These are phyloP conservation scores for Rotaria sp. DNA, from an alignment of 2,888 invertebrate genomes.

Conservation along the genomic window DNA sequence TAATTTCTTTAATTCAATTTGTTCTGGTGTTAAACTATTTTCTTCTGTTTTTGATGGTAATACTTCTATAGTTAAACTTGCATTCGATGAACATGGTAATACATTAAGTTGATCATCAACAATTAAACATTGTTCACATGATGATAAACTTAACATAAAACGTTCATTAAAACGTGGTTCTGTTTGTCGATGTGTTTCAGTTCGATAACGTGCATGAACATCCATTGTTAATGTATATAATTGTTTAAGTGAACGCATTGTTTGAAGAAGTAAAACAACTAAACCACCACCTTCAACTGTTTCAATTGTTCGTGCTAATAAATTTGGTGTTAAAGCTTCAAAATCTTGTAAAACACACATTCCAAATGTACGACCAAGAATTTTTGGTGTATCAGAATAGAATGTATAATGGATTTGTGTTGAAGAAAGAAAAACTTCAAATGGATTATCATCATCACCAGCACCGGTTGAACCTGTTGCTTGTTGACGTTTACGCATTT, in stretches of 20 bases:
- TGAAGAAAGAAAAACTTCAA: conserved; percentile 87
- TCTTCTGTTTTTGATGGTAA: conserved; percentile 55
- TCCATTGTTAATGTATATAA: conserved; percentile 95
- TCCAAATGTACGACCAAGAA: conserved; percentile 91
- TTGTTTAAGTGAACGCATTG: conserved; percentile 79
- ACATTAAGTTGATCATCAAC: conserved; percentile 85
- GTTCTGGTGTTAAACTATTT: conserved; percentile 6
- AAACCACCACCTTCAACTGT: conserved; percentile 95
- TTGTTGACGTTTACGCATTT: conserved; percentile 49
- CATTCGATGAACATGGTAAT: conserved; percentile 81
- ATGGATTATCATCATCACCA: conserved; percentile 85
- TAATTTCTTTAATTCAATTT: conserved; percentile 63
- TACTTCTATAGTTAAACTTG: conserved; percentile 67
- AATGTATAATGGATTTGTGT: conserved; percentile 94
- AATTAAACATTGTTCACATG: conserved; percentile 79
- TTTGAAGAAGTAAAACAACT: conserved; percentile 72
- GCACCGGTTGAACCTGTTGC: conserved; percentile 78
- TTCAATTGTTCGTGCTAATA: conserved; percentile 88
- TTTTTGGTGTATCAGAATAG: conserved; percentile 92
- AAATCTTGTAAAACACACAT: conserved; percentile 89
- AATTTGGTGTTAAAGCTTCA: conserved; percentile 91
- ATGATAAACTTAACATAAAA: conserved; percentile 78
- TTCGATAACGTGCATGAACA: conserved; percentile 86
- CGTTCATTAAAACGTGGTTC: conserved; percentile 91
- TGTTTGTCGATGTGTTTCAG: conserved; percentile 83